Percentiles rank a stretch among this genome's conserved stretches.
Evolutionary conservation across 2,888 invertebrate genomes (phyloP).

Genomic region (Poecilus cupreus): DNA sequence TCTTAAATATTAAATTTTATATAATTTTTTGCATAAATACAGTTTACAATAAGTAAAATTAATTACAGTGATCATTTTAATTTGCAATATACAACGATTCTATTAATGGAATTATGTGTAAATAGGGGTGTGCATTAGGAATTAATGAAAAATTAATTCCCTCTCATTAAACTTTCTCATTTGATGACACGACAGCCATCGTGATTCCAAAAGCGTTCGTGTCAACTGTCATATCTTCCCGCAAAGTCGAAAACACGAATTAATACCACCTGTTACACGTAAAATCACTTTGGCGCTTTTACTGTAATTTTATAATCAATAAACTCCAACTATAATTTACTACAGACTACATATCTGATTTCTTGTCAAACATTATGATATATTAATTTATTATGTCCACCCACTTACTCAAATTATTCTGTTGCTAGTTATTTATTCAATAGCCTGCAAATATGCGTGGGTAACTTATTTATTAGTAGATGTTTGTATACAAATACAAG

Average conservation of each 20-base stretch:
- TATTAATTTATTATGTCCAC: too few relatives aligned
- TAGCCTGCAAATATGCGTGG: too few relatives aligned
- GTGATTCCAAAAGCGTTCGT: conserved; percentile 3
- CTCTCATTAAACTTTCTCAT: background rate
- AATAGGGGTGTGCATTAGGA: background rate
- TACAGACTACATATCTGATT: background rate
- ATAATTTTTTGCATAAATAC: too few relatives aligned
- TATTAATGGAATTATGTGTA: background rate
- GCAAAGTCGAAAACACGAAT: conserved; percentile 48
- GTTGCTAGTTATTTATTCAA: too few relatives aligned
- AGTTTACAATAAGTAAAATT: too few relatives aligned
- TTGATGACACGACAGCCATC: background rate
- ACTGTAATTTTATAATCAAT: conserved; percentile 50
- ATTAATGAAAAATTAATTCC: conserved; percentile 13
- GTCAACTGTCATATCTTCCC: conserved; percentile 21
- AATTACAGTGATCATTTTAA: too few relatives aligned
- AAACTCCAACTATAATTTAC: conserved; percentile 49
- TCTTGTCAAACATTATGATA: background rate
- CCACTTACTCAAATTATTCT: too few relatives aligned
- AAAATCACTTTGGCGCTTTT: conserved; percentile 37
- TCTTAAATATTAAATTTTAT: too few relatives aligned
- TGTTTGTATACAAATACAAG: background rate
- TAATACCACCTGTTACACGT: conserved; percentile 53
- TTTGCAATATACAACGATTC: too few relatives aligned
- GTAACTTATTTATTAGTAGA: too few relatives aligned